Evolutionary conservation across 2,888 invertebrate genomes (phyloP), one percentile per base, ranked within the genome.

Genomic region (Endotricha flammealis): DNA sequence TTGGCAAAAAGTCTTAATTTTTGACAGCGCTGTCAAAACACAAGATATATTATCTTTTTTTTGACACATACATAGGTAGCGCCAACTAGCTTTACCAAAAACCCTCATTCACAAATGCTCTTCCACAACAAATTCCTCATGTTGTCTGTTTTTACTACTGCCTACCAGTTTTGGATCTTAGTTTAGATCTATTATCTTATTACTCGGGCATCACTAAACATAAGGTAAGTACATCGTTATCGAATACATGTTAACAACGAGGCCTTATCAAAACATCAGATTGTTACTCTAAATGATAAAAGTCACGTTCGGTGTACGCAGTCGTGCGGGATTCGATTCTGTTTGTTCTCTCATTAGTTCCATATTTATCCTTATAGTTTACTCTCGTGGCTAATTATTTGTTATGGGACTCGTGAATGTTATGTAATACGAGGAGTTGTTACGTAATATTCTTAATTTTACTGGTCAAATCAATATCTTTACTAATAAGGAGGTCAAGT

Each of bases 211-310:
- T 8, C 27, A 12, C 27, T 27, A 27, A 27, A 27, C 27, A 12
- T 27, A 25, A 25, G 12, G 8, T 27, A 25, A 25, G 12, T 10
- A 20, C 24, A 14, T 25, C 46, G 47, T 58, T 53, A 57, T 49
- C 49, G 41, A 40, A 35, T 34, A 24, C 36, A 38, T 45, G 53
- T 36, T 48, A 56, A 55, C 42, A 46, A 36, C 39, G 36, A 36
- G 32, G 23, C 46, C 46, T 47, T 50, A 56, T 49, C 42, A 46
- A 31, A 44, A 46, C 41, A 40, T 47, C 27, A 24, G 14, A 32
- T 12, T 32, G 12, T 27, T 27, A 31, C 31, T 30, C 13, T 27
- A 22, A 22, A 36, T 32, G 37, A 37, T 37, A 36, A 36, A 12
- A 28, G 37, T 37, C 32, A 37, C 37, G 37, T 37, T 28, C 16